A percentile compares a stretch with the other conserved stretches of the same genome.
Conservation (phyloP, 2,113 vertebrate species). For the Crotophaga sulcirostris region DNA sequence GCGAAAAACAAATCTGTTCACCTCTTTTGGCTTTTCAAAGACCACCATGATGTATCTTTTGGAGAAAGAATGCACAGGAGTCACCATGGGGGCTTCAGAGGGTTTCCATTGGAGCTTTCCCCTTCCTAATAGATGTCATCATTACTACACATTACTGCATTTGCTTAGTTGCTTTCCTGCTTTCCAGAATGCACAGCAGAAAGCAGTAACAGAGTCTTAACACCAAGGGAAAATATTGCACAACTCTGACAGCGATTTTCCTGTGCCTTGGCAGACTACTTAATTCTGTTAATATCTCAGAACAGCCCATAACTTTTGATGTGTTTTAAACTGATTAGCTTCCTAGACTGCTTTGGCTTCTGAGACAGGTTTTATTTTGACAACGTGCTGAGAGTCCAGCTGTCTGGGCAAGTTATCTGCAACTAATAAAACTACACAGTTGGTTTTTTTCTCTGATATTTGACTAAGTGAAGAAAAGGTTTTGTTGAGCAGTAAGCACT, state of each 20-base stretch:
- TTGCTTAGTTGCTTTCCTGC: not conserved
- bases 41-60: accelerated
- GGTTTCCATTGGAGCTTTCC: not conserved
- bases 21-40: not conserved
- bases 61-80: not conserved
- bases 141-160: not conserved
- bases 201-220: not conserved
- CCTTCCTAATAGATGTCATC: not conserved
- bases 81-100: not conserved
- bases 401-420: not conserved
- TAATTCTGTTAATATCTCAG: not conserved
- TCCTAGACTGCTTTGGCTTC: not conserved
- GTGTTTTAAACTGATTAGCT: not conserved
- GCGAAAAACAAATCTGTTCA: not conserved
- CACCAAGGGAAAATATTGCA: not conserved
- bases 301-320: not conserved
- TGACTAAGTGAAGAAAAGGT: not conserved
- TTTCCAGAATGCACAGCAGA: not conserved
- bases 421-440: not conserved
- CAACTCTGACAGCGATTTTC: not conserved
- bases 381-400: not conserved
- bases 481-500: not conserved
- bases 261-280: not conserved
- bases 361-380: not conserved
- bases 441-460: not conserved